Evolutionary conservation across 2,113 vertebrate genomes (phyloP), one percentile per base, ranked within the genome.

Genomic region (Abramis brama): DNA sequence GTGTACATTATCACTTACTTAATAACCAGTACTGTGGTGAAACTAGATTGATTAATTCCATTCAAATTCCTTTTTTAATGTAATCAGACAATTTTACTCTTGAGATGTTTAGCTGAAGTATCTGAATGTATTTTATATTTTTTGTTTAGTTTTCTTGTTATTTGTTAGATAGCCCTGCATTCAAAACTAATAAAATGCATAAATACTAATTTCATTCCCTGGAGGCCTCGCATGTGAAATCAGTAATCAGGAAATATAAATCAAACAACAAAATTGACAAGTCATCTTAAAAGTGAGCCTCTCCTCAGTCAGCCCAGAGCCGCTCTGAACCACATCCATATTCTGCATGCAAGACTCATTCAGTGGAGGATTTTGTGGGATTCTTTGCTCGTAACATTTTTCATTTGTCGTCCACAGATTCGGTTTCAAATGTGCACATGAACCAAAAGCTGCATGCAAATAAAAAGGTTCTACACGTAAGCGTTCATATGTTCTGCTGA

Each of bases 381-480:
- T 30, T 70, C 25, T 27, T 36, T 15, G 27, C 25, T 27, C 25
- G 6, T 70, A 33, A 30, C 15, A 70, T 36, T 17, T 70, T 70
- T 36, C 27, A 70, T 70, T 70, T 70, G 66, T 70, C 30, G 66
- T 70, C 66, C 66, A 70, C 66, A 70, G 66, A 70, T 70, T 70
- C 30, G 15, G 27, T 36, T 70, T 70, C 66, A 36, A 70, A 33
- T 6, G 66, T 36, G 15, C 66, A 30, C 23, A 25, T 11, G 60
- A 62, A 62, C 64, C 64, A 30, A 68, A 68, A 30, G 66, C 66
- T 36, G 66, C 27, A 57, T 57, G 52, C 13, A 27, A 30, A 36
- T 64, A 27, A 70, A 70, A 19, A 30, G 66, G 30, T 36, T 70
- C 66, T 36, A 15, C 66, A 70, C 66, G 66, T 70, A 70, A 70